Percentiles rank a stretch among this genome's conserved stretches.
Conservation (phyloP, 2,797 vertebrate species). For the Sebastes goodei region DNA sequence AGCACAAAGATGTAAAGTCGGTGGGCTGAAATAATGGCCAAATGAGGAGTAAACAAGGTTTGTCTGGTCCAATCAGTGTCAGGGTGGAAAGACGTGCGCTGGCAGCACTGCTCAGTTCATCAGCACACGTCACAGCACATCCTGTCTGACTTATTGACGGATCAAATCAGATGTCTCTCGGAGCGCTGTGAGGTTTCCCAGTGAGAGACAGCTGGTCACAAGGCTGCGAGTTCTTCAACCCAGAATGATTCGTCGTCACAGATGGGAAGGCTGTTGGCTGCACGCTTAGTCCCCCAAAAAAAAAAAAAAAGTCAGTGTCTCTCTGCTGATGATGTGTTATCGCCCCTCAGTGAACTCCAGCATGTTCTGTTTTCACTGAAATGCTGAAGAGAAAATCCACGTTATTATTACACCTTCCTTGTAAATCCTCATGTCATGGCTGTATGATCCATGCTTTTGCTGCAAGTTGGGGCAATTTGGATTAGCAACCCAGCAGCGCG, state of each 20-base stretch:
- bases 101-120: slow-evolving; percentile 56
- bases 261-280: not conserved
- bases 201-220: slow-evolving; percentile 24
- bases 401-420: not conserved
- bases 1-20: not conserved
- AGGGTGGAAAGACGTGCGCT: not conserved
- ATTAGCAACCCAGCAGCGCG: slow-evolving; percentile 25
- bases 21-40: slow-evolving; percentile 14
- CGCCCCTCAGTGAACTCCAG: not conserved
- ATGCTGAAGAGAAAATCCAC: not conserved
- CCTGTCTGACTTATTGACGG: slow-evolving; percentile 50
- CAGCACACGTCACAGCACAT: slow-evolving; percentile 34
- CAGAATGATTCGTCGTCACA: not conserved
- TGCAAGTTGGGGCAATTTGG: slow-evolving; percentile 22
- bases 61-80: slow-evolving; percentile 56
- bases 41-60: slow-evolving; percentile 49
- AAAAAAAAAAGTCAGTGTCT: not conserved
- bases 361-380: not conserved
- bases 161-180: slow-evolving; percentile 40
- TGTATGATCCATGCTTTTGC: not conserved
- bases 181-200: slow-evolving; percentile 6
- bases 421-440: slow-evolving; percentile 13
- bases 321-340: not conserved
- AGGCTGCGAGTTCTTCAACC: not conserved
- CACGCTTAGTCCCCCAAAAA: not conserved